These are phyloP conservation scores for Netta rufina DNA, from an alignment of 2,797 vertebrate species.

Conservation along the genomic window DNA sequence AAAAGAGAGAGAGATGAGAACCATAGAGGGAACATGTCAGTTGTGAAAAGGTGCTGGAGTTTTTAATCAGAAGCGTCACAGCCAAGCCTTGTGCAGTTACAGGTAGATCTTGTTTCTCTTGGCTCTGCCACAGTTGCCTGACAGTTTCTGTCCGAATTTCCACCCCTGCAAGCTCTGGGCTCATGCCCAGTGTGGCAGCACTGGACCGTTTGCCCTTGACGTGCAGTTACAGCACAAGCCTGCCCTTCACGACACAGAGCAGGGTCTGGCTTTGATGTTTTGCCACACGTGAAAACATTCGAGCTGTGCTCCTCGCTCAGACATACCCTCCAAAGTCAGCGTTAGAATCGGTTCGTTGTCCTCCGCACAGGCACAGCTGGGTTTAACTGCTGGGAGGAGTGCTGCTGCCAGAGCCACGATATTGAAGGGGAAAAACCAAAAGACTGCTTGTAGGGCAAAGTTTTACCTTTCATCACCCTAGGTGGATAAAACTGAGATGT, in stretches of 20 bases:
- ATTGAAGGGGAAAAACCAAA: neutral
- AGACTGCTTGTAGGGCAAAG: neutral
- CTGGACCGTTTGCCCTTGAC: neutral
- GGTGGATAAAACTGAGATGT: neutral
- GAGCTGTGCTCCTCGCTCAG: fast-evolving
- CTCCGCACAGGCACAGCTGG: neutral
- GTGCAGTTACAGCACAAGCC: neutral
- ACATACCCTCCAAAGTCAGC: neutral
- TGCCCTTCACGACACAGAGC: neutral
- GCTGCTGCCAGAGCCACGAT: neutral
- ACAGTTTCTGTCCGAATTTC: neutral
- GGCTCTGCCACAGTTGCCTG: neutral
- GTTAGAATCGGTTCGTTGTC: neutral
- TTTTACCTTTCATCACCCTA: neutral
- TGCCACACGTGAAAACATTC: neutral
- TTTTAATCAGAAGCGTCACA: neutral
- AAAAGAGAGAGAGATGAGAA: neutral
- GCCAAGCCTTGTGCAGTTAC: neutral
- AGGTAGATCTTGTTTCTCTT: neutral
- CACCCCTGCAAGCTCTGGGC: neutral
- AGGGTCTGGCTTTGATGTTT: neutral
- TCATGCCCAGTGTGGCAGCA: neutral
- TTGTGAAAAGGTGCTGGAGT: neutral
- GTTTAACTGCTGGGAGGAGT: neutral
- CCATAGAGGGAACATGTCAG: neutral